Base-by-base conservation (phyloP, 1,140 invertebrate species). In the Chrysomallon squamiferum region DNA sequence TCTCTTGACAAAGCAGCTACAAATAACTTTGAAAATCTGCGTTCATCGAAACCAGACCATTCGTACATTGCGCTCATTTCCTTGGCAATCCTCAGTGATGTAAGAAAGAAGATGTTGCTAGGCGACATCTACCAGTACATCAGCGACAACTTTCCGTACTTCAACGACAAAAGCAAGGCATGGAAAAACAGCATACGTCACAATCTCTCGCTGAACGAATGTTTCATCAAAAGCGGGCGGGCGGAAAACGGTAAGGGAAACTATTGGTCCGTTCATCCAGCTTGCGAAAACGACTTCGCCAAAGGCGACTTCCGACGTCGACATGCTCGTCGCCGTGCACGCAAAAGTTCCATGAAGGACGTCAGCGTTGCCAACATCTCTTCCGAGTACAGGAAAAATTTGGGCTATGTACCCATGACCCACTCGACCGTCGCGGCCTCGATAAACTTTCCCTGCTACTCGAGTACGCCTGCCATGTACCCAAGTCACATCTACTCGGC, bases 181-280 rank as follows among this genome's bases (percentile, higher is more conserved):
- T 91, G 90, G 90, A 90, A 90, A 87, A 90, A 91, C 84, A 87
- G 84, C 30, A 68, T 79, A 3, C 69, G 76, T n/a, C 76, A 81
- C 62, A 99, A 99, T 85, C 83, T 99, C 0, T 97, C 95, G 0
- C 86, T 99, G 0, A 99, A 99, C 86, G 96, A 98, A 79, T 99
- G 97, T 79, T 99, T 99, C 84, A 91, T 98, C 5, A 99, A 99
- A 83, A 92, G 93, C 0, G 95, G 95, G 0, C 66, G 79, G 22
- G 71, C 78, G 3, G 93, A 95, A 0, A 98, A 97, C 82, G 96
- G 96, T 0, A 98, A 98, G 82, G 95, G 88, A 0, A 95, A 98
- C 79, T 98, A 95, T 76, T 98, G 96, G 96, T 93, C 95, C 2
- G 96, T 99, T 50, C 96, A 99, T 85, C 95, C 95, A 0, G 95